A percentile compares a stretch with the other conserved stretches of the same genome.
phyloP scores from a whole-genome alignment of 2,888 invertebrate species.

The Drosophila meridiana region DNA sequence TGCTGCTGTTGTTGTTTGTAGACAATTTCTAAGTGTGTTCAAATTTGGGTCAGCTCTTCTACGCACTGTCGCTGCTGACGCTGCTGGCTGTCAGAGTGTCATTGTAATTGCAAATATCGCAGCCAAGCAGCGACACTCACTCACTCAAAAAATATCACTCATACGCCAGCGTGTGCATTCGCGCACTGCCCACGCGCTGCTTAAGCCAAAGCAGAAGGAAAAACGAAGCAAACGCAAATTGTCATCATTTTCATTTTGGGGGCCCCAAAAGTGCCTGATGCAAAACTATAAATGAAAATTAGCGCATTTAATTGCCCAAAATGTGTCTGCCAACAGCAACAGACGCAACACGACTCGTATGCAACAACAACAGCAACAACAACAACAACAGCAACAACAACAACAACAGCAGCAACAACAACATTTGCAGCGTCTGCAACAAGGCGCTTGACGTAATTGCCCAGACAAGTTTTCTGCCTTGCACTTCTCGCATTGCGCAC shows the following conservation, averaged over 20 bases:
- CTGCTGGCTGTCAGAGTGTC: constrained; percentile 67
- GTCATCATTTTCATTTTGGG: constrained; percentile 55
- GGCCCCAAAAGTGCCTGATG: constrained; percentile 15
- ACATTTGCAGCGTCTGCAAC: constrained; percentile 35
- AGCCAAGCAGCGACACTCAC: constrained; percentile 50
- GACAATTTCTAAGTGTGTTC: constrained; percentile 80
- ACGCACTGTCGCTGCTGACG: constrained; percentile 46
- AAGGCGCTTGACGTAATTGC: constrained; percentile 79
- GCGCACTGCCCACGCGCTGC: constrained; percentile 71
- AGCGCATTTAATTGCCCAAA: constrained; percentile 82
- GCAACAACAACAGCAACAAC: constrained; percentile 25
- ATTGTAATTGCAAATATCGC: constrained; percentile 83
- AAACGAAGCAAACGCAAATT: constrained; percentile 56
- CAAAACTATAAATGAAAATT: constrained; percentile 71
- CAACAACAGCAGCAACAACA: constrained; percentile 24
- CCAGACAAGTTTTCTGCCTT: constrained; percentile 54
- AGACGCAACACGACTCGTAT: constrained; percentile 43
- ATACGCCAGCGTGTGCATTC: constrained; percentile 65
- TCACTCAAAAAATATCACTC: constrained; percentile 55
- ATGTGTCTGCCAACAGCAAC: constrained; percentile 70
- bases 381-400: constrained; percentile 23
- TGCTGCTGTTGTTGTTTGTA: constrained; percentile 67
- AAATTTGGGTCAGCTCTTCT: constrained; percentile 76
- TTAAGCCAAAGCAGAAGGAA: constrained; percentile 10
- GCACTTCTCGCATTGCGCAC: constrained; percentile 46